Conservation (phyloP, 2,888 invertebrate genomes). For the Drosophila flavopinicola region DNA sequence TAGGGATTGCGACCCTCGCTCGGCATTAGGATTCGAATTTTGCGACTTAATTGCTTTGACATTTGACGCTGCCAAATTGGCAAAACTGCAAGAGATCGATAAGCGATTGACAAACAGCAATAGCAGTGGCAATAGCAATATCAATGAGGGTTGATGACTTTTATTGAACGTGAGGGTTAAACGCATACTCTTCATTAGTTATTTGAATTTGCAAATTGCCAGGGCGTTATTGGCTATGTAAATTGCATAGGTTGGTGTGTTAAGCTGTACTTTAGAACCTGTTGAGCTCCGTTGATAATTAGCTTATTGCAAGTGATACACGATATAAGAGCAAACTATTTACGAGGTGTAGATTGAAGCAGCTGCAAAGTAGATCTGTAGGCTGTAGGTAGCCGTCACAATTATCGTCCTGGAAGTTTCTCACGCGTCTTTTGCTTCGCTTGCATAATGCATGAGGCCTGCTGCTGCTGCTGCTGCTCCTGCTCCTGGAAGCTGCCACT, state of each 20-base stretch:
- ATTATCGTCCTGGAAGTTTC: conserved; percentile 56
- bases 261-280: conserved; percentile 35
- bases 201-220: conserved; percentile 51
- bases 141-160: conserved; percentile 36
- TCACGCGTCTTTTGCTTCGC: conserved; percentile 64
- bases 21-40: conserved; percentile 52
- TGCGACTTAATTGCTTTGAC: conserved; percentile 77
- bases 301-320: conserved; percentile 1
- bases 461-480: conserved; percentile 31
- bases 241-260: conserved; percentile 18
- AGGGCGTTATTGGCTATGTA: conserved; percentile 45
- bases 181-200: conserved; percentile 15
- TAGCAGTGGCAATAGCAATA: neutral
- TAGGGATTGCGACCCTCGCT: conserved; percentile 52
- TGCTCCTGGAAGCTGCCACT: conserved; percentile 39
- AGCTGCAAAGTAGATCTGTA: conserved; percentile 38
- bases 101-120: conserved; percentile 56
- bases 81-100: conserved; percentile 64
- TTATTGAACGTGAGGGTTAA: conserved; percentile 19
- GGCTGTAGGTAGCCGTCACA: conserved; percentile 4
- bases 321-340: neutral
- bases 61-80: conserved; percentile 73
- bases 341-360: conserved; percentile 12
- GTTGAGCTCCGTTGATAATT: conserved; percentile 52
- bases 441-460: conserved; percentile 73